Percentiles rank a stretch among this genome's conserved stretches.
Evolutionary conservation across 2,888 invertebrate genomes (phyloP).

Genomic region (Apotomis betuletana): DNA sequence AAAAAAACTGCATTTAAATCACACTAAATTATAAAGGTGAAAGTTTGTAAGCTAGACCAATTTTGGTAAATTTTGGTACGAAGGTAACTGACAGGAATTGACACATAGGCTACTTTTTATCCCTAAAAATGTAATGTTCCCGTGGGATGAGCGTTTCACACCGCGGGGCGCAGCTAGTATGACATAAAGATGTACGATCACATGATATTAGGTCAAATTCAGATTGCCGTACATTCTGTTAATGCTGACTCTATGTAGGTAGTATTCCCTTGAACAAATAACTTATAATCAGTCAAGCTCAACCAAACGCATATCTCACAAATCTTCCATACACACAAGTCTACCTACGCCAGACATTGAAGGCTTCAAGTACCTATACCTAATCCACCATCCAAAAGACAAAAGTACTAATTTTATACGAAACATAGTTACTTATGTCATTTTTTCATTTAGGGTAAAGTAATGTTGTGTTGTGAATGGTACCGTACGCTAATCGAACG

Average conservation of each 20-base stretch:
- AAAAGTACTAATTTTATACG: conserved; percentile 8
- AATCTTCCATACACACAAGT: conserved; percentile 12
- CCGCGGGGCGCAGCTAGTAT: too few species aligned
- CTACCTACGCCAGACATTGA: conserved; percentile 27
- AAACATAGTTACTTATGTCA: background rate
- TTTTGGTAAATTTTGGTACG: too few species aligned
- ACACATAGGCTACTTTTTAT: too few species aligned
- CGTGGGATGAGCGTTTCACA: too few species aligned
- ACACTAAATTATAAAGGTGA: too few species aligned
- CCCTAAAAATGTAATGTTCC: too few species aligned
- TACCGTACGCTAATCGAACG: conserved; percentile 54
- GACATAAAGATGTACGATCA: too few species aligned
- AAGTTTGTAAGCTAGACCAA: too few species aligned
- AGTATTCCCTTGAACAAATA: conserved; percentile 11
- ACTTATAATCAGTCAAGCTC: conserved; percentile 20
- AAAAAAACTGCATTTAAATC: too few species aligned
- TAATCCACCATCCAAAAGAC: background rate
- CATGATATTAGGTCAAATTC: too few species aligned
- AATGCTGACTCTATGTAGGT: background rate
- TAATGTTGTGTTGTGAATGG: conserved; percentile 33
- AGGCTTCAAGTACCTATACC: conserved; percentile 12
- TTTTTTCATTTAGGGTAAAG: conserved; percentile 10
- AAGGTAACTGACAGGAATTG: too few species aligned
- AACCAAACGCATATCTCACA: conserved; percentile 11
- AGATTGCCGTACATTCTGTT: background rate